Conservation (phyloP, 2,888 invertebrate genomes). For the Trachelus stipa region DNA sequence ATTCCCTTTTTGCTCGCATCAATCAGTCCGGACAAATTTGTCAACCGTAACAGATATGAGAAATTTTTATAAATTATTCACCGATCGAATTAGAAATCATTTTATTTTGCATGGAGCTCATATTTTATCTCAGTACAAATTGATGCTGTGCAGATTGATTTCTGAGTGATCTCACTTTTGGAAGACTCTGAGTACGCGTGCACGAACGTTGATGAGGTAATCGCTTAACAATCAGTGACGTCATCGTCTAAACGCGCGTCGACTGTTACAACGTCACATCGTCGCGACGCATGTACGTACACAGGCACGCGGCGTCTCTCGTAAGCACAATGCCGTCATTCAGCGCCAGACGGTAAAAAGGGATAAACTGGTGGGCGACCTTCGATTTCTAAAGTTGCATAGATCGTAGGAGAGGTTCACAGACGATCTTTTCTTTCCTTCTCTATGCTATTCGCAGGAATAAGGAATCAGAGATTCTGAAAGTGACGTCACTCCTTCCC, state of each 20-base stretch:
- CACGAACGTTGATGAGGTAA: slow-evolving; percentile 43
- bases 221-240: slow-evolving; percentile 52
- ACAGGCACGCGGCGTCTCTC: not conserved
- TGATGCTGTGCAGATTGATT: not conserved
- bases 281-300: not conserved
- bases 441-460: not conserved
- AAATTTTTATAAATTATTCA: too few species aligned
- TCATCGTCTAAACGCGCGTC: slow-evolving; percentile 51
- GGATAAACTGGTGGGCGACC: not conserved
- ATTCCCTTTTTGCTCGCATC: not conserved
- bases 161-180: not conserved
- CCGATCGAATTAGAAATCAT: not conserved
- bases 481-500: not conserved
- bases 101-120: not conserved
- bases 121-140: not conserved
- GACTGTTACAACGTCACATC: slow-evolving; percentile 2
- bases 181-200: not conserved
- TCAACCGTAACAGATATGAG: too few species aligned
- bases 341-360: not conserved
- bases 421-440: not conserved
- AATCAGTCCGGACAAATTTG: not conserved
- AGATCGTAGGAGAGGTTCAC: not conserved
- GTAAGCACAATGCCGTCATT: not conserved
- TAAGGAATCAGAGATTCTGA: not conserved
- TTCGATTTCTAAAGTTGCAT: not conserved